Evolutionary conservation across 2,113 vertebrate genomes (phyloP).

Genomic region (Nibea coibor): DNA sequence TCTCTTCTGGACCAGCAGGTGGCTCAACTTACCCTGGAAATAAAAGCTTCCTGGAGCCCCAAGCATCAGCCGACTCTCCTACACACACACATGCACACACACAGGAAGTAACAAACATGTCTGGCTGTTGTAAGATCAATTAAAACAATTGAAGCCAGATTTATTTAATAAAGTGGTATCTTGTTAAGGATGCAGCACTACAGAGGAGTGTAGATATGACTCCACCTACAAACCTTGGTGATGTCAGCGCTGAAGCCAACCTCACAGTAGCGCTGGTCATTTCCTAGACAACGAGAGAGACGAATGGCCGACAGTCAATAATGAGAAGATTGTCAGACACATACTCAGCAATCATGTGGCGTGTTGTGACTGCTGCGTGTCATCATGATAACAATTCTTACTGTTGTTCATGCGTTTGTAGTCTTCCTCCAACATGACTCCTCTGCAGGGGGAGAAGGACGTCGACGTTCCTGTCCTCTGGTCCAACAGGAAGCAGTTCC

Average conservation of each 20-base stretch:
- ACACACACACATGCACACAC: no score
- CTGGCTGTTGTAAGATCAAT: no score
- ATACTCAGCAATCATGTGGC: no score
- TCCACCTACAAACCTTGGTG: constrained; percentile 32
- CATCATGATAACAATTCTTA: neutral
- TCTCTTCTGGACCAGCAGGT: neutral
- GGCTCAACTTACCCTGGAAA: constrained; percentile 43
- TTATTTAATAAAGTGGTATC: no score
- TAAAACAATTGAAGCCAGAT: no score
- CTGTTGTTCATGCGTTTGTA: constrained; percentile 13
- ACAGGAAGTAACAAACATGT: no score
- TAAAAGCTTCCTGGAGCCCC: constrained; percentile 51
- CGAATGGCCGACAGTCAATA: neutral
- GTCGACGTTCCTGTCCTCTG: neutral
- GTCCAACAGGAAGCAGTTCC: constrained; percentile 43
- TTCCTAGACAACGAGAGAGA: constrained; percentile 22
- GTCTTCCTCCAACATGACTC: constrained; percentile 15
- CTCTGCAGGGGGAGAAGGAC: constrained; percentile 45
- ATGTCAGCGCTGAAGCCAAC: constrained; percentile 45
- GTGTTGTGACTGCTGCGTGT: no score
- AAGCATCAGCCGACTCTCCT: constrained; percentile 22
- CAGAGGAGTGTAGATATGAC: neutral
- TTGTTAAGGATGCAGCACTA: no score
- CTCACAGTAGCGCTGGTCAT: constrained; percentile 51
- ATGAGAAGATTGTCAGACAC: no score